Base-by-base conservation (phyloP, 2,797 vertebrate species). In the Diplodus puntazzo region DNA sequence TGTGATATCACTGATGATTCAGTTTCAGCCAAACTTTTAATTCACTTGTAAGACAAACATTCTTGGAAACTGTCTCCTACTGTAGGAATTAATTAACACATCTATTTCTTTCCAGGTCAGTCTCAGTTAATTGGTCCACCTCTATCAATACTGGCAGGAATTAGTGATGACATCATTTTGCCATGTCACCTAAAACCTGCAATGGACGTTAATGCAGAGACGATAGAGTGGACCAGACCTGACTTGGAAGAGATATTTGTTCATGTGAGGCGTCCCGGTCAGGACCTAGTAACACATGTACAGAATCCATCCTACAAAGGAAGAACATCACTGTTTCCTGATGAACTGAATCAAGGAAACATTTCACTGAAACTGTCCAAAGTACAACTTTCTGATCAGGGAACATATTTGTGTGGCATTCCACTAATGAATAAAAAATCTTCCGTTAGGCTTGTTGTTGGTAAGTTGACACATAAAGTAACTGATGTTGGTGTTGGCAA, bases 171-270 rank as follows among this genome's bases (percentile, higher is more conserved):
- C 21, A 14, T 87, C 53, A 43, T 65, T 48, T 58, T 74, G 10
- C 53, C 72, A 1, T 75, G 72, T 54, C 14, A 48, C 10, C 43
- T 75, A 69, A 16, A 67, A 18, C 79, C 81, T 69, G 68, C 23
- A 1, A 59, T 3, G 27, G 79, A 69, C 48, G 70, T 65, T 69
- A 21, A 25, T 25, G 63, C 21, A 4, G 16, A 11, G 65, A 67
- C 30, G 16, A 11, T 87, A 63, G 68, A 82, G 62, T 87, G 85
- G 82, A 55, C 60, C 10, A 77, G 67, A 71, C 12, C 63, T 23
- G 69, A 80, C 27, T 6, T 17, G 7, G 1, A 16, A 9, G 42
- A 60, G 0, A 18, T 1, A 42, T 67, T 69, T 60, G 71, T 87
- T 3, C 17, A 71, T 53, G 45, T 50, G n/a, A 0, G 27, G 20